Conservation (phyloP, 92 coral and sea anemone genomes). For the Parazoanthus swiftii region DNA sequence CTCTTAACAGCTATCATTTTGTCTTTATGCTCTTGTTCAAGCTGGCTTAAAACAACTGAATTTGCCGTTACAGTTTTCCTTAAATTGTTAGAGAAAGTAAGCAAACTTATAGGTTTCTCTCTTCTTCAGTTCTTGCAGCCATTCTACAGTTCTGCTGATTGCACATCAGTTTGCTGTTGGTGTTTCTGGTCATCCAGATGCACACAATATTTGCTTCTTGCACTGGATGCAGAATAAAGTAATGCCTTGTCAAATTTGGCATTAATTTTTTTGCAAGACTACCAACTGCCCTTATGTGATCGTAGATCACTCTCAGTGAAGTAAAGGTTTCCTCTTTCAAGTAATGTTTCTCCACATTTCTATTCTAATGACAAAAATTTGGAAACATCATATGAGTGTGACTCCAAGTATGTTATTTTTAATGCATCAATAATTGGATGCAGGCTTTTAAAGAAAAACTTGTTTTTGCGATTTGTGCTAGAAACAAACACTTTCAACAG, state of each 20-base stretch:
- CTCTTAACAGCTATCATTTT: constrained; percentile 23
- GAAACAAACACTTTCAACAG: too few species aligned
- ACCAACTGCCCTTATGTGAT: constrained; percentile 37
- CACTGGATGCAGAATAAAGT: constrained; percentile 16
- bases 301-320: constrained; percentile 24
- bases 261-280: not conserved
- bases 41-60: constrained; percentile 4
- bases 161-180: constrained; percentile 17
- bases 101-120: not conserved
- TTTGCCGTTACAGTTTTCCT: constrained; percentile 2
- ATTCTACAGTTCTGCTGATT: constrained; percentile 14
- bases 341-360: constrained; percentile 17
- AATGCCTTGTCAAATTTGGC: constrained; percentile 32
- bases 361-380: not conserved
- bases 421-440: too few species aligned
- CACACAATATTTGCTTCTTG: constrained; percentile 22
- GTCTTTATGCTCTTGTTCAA: constrained; percentile 30
- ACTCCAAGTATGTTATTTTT: too few species aligned
- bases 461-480: too few species aligned
- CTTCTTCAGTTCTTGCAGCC: not conserved
- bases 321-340: constrained; percentile 1
- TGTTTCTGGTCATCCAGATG: constrained; percentile 40
- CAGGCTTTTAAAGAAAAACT: too few species aligned
- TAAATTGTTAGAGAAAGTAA: constrained; percentile 22
- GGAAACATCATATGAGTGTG: too few species aligned